Conservation (phyloP, 2,888 invertebrate genomes). For the Nezara viridula region DNA sequence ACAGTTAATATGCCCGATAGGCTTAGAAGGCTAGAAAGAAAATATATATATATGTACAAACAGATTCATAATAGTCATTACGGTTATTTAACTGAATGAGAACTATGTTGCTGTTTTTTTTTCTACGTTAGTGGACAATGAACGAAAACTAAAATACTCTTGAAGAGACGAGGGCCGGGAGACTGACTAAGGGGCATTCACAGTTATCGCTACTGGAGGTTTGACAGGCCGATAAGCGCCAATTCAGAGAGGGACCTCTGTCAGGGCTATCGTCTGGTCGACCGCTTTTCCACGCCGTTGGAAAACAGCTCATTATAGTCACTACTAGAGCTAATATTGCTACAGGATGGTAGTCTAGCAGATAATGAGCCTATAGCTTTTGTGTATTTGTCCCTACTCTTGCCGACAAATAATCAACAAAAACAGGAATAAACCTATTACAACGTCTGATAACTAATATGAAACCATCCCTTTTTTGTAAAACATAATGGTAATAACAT, state of each 20-base stretch:
- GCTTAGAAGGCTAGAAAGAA: too few relatives aligned
- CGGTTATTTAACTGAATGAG: too few relatives aligned
- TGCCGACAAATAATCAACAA: too few relatives aligned
- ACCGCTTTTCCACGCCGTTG: not conserved
- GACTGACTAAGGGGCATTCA: constrained; percentile 38
- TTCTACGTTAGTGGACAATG: not conserved
- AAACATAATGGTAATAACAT: too few relatives aligned
- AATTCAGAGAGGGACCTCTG: constrained; percentile 29
- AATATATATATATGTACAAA: too few relatives aligned
- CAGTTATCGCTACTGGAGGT: constrained; percentile 12
- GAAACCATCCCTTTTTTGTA: too few relatives aligned
- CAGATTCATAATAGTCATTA: too few relatives aligned
- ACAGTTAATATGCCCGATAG: too few relatives aligned
- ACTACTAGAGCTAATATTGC: not conserved
- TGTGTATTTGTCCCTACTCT: not conserved
- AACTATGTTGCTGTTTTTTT: not conserved
- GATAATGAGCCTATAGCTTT: not conserved
- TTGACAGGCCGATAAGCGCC: constrained; percentile 39
- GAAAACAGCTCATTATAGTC: constrained; percentile 27
- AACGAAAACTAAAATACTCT: constrained; percentile 4
- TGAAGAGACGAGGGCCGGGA: not conserved
- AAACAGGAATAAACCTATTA: not conserved
- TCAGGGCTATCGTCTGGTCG: not conserved
- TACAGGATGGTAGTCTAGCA: not conserved
- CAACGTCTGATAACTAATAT: too few relatives aligned